Percentiles rank a stretch among this genome's conserved stretches.
Evolutionary conservation across 2,113 vertebrate genomes (phyloP).

Genomic region (Pionites leucogaster): DNA sequence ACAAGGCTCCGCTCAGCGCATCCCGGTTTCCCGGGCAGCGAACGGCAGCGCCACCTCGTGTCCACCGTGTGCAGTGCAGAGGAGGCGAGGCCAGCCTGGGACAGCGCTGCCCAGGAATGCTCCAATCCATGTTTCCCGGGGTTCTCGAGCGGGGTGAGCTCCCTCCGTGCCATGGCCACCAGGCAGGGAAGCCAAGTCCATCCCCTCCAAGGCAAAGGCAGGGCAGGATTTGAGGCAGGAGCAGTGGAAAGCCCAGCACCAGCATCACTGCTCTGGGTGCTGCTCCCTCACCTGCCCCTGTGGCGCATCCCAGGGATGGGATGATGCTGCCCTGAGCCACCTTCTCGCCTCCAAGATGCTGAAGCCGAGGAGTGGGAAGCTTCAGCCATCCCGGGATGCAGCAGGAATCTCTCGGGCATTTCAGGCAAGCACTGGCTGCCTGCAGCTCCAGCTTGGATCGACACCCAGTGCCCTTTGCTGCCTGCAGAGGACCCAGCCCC

Average conservation of each 20-base stretch:
- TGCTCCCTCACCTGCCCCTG: neutral
- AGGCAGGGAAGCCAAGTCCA: neutral
- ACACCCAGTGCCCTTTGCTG: neutral
- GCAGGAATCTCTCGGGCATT: neutral
- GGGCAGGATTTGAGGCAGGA: neutral
- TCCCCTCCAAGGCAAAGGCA: neutral
- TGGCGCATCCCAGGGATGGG: fast-evolving
- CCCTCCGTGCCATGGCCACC: neutral
- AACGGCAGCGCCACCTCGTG: constrained; percentile 52
- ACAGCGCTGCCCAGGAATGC: fast-evolving
- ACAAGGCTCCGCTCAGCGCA: fast-evolving
- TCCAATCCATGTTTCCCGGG: neutral
- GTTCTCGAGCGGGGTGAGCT: neutral
- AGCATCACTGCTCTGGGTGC: neutral
- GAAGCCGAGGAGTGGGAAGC: neutral
- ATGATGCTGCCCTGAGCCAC: neutral
- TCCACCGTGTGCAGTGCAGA: neutral
- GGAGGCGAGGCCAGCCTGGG: neutral
- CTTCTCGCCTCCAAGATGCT: neutral
- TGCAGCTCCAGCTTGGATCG: neutral
- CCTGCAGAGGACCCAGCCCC: neutral
- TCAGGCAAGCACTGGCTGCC: neutral
- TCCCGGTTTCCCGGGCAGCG: neutral
- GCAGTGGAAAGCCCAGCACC: neutral
- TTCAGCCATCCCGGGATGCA: fast-evolving